These are phyloP conservation scores for Chrysolina americana DNA, from an alignment of 2,888 invertebrate species.

Conservation along the genomic window DNA sequence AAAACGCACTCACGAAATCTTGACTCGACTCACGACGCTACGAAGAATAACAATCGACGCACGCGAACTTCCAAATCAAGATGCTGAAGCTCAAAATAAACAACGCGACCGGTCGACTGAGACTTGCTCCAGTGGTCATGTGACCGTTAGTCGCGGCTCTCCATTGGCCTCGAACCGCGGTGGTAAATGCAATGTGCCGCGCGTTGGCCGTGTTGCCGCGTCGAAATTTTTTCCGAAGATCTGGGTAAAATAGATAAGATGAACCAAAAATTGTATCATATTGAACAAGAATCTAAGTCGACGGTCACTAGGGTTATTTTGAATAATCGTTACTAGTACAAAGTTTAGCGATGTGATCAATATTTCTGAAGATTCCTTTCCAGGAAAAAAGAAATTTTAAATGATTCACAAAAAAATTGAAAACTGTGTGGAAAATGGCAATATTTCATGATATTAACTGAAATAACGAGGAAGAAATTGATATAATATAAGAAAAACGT, in stretches of 20 bases:
- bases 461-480: no score
- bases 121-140: constrained; percentile 54
- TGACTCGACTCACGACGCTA: constrained; percentile 34
- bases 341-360: no score
- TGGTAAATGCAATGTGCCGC: constrained; percentile 50
- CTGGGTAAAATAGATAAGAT: neutral
- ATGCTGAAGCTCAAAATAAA: constrained; percentile 61
- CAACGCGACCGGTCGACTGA: constrained; percentile 53
- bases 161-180: constrained; percentile 42
- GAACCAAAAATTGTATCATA: no score
- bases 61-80: constrained; percentile 49
- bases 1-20: constrained; percentile 33
- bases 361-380: no score
- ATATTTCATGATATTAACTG: no score
- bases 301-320: no score
- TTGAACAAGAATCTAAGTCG: no score
- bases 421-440: no score
- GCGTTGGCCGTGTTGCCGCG: constrained; percentile 31
- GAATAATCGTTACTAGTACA: no score
- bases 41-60: constrained; percentile 39
- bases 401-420: no score
- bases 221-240: neutral
- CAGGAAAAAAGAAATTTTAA: no score
- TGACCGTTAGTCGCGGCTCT: constrained; percentile 45
- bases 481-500: no score